Conservation (phyloP, 2,797 vertebrate genomes). For the Podarcis lilfordi region DNA sequence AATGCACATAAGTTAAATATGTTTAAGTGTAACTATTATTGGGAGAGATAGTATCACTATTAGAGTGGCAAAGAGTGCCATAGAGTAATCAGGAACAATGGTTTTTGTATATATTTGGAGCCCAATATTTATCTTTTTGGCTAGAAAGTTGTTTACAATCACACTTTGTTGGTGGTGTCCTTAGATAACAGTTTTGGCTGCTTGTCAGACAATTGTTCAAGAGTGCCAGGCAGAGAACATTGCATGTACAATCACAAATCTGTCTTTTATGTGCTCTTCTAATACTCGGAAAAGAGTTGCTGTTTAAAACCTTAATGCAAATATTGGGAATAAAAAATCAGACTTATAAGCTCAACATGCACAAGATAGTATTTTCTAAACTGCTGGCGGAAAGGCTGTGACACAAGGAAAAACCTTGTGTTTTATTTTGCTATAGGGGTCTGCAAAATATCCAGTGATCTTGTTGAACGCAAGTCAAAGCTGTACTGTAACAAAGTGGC, state of each 20-base stretch:
- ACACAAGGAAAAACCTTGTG: not conserved
- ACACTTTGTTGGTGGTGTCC: not conserved
- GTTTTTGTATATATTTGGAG: not conserved
- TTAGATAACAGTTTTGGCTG: conserved; percentile 2
- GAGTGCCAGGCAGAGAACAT: conserved; percentile 15
- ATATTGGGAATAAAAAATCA: not conserved
- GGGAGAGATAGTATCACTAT: not conserved
- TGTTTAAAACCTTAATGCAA: fast-evolving
- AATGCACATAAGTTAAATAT: no score
- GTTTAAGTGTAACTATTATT: not conserved
- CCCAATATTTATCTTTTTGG: not conserved
- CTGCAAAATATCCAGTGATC: not conserved
- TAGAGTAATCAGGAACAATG: not conserved
- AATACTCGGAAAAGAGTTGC: not conserved
- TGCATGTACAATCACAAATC: not conserved
- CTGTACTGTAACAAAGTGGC: not conserved
- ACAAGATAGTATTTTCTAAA: not conserved
- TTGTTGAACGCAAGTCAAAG: not conserved
- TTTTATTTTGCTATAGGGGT: not conserved
- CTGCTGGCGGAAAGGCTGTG: not conserved
- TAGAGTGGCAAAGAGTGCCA: not conserved
- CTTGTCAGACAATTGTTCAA: not conserved
- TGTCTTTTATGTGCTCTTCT: fast-evolving
- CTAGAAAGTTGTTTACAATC: not conserved
- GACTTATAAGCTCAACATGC: not conserved